Evolutionary conservation across 2,113 vertebrate species (phyloP), one percentile per base, ranked within the genome.

Genomic region (Noturus placidus): DNA sequence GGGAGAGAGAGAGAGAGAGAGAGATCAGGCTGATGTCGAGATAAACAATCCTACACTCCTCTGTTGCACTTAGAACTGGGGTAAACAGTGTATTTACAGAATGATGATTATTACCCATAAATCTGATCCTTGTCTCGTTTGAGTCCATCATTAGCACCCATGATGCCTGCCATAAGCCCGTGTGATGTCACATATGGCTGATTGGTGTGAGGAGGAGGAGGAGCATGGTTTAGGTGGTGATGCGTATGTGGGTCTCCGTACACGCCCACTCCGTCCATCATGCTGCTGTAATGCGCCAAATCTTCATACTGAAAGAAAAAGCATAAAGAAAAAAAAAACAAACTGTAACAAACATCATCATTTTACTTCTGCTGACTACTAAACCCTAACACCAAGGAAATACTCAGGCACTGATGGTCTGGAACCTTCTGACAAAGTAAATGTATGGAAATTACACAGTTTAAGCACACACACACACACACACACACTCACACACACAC

Each of bases 91-190:
- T 46, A 5, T 27, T 46, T 3, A 78, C 35, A 74, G 50, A 25
- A 42, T 25, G 9, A 59, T 35, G 30, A 67, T 70, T 95, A n/a
- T 88, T 96, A 98, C 98, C 98, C 98, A 90, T 98, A 99, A 93
- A 99, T 99, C 78, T 97, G 97, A 94, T 99, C 98, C 95, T 98
- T 99, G 96, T 99, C 97, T 92, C 97, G 94, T 93, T 98, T 99
- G 89, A 99, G 94, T 77, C 96, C 97, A 89, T 99, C 98, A 93
- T 96, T 97, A 91, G 97, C 96, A 93, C 97, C 97, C 96, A 98
- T 97, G 94, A 96, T 96, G 92, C 96, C 94, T 88, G 97, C 95
- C 97, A 98, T 96, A 94, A 98, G 95, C 94, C 95, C 96, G 92
- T 98, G 98, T 87, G 97, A 97, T 35, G 96, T 96, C 90, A 97